phyloP scores from a whole-genome alignment of 2,113 vertebrate genomes.

The Bambusicola thoracicus region DNA sequence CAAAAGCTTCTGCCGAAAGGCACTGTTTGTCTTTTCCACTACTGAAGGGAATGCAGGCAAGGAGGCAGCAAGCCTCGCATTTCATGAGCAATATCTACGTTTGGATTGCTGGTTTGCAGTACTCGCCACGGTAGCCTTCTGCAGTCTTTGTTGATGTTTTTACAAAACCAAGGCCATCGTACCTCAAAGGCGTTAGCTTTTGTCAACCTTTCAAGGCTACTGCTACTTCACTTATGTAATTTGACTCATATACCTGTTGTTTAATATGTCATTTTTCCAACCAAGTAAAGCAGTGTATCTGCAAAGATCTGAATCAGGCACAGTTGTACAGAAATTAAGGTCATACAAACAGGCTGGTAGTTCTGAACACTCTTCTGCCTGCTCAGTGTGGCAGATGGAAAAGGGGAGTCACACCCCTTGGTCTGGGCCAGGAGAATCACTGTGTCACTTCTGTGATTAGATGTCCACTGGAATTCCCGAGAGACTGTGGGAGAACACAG shows the following conservation, averaged over 20 bases:
- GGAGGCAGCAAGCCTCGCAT: neutral
- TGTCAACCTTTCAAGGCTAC: neutral
- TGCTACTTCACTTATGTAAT: neutral
- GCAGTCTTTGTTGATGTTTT: neutral
- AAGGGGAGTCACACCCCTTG: neutral
- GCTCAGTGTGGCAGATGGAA: neutral
- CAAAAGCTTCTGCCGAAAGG: neutral
- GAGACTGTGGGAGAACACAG: rapidly evolving
- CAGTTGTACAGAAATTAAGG: neutral
- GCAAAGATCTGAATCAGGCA: neutral
- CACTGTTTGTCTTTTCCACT: neutral
- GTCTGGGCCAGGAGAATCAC: neutral
- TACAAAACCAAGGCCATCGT: neutral
- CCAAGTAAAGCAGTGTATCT: neutral
- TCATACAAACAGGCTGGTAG: neutral
- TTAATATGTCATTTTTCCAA: neutral
- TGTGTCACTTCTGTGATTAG: neutral
- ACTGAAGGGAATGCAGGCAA: neutral
- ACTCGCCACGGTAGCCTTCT: neutral
- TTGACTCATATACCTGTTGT: neutral
- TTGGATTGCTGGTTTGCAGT: neutral
- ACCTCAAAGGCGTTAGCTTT: neutral
- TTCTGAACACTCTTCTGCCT: neutral
- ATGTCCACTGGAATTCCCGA: neutral
- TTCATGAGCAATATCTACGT: neutral